Conservation (phyloP, 1,140 invertebrate genomes). For the Lasaia peninsularis region DNA sequence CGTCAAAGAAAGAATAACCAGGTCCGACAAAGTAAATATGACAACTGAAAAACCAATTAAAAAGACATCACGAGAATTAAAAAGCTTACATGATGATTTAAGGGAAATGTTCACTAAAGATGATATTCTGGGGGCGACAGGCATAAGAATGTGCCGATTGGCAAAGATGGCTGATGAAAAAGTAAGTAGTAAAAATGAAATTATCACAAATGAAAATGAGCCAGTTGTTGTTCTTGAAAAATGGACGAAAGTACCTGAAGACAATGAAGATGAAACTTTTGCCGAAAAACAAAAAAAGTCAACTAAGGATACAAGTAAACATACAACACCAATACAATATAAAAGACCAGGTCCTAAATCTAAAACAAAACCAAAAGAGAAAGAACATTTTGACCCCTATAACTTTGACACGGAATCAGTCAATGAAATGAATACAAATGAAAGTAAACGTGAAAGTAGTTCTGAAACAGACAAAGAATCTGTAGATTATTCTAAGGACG, state of each 20-base stretch:
- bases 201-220: conserved; percentile 27
- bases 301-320: conserved; percentile 40
- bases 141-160: conserved; percentile 77
- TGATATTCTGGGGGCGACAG: conserved; percentile 75
- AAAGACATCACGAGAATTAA: conserved; percentile 74
- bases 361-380: conserved; percentile 41
- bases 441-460: conserved; percentile 31
- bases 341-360: conserved; percentile 43
- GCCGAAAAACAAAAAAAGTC: conserved; percentile 30
- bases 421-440: conserved; percentile 36
- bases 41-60: conserved; percentile 26
- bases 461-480: conserved; percentile 53
- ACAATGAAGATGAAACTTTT: conserved; percentile 24
- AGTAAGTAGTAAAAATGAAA: conserved; percentile 24
- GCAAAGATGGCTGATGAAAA: conserved; percentile 58
- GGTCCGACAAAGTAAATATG: conserved; percentile 28
- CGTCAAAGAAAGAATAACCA: conserved; percentile 30
- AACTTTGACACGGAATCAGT: conserved; percentile 54
- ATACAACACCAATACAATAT: conserved; percentile 19
- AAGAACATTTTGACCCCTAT: conserved; percentile 45
- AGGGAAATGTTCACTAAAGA: conserved; percentile 83
- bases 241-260: conserved; percentile 29
- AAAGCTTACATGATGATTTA: conserved; percentile 82
- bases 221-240: conserved; percentile 48
- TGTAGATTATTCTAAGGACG: neutral